Percentiles rank a stretch among this genome's conserved stretches.
phyloP scores from a whole-genome alignment of 2,797 vertebrate genomes.

The Peromyscus attwateri region DNA sequence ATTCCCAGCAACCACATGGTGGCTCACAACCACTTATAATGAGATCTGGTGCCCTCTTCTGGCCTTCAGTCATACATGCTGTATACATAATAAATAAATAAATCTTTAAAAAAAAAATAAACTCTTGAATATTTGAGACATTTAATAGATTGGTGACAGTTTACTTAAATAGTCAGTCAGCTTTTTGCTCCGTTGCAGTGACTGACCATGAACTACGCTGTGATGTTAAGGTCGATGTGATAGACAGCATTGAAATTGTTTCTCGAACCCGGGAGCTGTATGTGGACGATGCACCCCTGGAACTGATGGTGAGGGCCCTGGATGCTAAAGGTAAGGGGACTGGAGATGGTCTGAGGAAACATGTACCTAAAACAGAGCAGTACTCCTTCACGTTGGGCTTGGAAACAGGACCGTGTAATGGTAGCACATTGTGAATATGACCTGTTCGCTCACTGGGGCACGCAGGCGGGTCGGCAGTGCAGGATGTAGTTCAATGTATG shows the following conservation, averaged over 20 bases:
- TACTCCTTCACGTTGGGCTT: neutral
- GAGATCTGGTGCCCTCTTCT: no score
- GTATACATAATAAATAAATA: no score
- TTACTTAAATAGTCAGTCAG: constrained; percentile 64
- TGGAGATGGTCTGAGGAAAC: neutral
- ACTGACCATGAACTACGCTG: constrained; percentile 87
- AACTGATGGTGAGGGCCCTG: constrained; percentile 86
- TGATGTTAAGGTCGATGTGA: constrained; percentile 87
- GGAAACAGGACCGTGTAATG: constrained; percentile 39
- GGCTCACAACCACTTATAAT: no score
- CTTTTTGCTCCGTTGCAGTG: constrained; percentile 79
- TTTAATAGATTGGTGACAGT: neutral
- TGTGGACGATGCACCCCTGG: constrained; percentile 87
- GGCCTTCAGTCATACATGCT: no score
- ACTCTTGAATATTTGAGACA: constrained; percentile 18
- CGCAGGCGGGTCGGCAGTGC: constrained; percentile 8
- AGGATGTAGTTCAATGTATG: neutral
- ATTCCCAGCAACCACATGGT: no score
- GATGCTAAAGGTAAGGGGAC: constrained; percentile 86
- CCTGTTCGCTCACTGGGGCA: constrained; percentile 43
- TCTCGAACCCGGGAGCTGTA: constrained; percentile 87
- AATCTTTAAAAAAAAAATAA: no score
- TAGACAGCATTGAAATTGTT: constrained; percentile 85
- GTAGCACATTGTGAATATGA: constrained; percentile 3
- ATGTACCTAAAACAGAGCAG: neutral